Conservation (phyloP, 2,888 invertebrate genomes). For the Acanthosepion pharaonis region DNA sequence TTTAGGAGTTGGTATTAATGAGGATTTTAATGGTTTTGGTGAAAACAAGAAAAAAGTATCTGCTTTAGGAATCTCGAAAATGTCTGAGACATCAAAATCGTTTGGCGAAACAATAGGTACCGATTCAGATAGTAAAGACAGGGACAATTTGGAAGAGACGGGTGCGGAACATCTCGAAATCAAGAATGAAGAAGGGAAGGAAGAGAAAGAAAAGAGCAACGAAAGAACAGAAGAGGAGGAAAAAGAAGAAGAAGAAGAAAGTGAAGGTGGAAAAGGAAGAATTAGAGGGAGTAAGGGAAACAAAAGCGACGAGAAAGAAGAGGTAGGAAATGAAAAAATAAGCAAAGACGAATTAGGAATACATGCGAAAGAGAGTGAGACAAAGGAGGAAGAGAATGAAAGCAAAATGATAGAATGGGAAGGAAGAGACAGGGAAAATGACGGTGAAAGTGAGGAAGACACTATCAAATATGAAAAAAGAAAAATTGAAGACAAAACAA, state of each 20-base stretch:
- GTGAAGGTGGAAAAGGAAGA: no score
- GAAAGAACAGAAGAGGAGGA: not conserved
- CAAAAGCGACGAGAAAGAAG: not conserved
- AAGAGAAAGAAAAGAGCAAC: not conserved
- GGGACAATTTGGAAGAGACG: not conserved
- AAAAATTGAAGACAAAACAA: not conserved
- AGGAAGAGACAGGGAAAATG: not conserved
- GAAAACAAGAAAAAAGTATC: not conserved
- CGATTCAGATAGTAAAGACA: not conserved
- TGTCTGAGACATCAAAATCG: not conserved
- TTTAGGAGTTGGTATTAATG: not conserved
- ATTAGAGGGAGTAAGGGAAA: no score
- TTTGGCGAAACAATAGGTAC: not conserved
- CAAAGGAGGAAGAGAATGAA: not conserved
- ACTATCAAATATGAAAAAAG: not conserved
- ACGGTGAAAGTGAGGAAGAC: not conserved
- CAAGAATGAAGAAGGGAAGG: not conserved
- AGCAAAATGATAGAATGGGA: not conserved
- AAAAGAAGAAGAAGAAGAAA: not conserved
- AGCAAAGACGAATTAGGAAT: constrained; percentile 25
- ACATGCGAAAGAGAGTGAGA: no score
- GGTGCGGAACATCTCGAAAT: not conserved
- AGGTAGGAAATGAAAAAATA: constrained; percentile 4
- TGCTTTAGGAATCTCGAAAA: not conserved
- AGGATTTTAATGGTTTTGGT: not conserved